Evolutionary conservation across 2,113 vertebrate species (phyloP).

Genomic region (Corythaeola cristata): DNA sequence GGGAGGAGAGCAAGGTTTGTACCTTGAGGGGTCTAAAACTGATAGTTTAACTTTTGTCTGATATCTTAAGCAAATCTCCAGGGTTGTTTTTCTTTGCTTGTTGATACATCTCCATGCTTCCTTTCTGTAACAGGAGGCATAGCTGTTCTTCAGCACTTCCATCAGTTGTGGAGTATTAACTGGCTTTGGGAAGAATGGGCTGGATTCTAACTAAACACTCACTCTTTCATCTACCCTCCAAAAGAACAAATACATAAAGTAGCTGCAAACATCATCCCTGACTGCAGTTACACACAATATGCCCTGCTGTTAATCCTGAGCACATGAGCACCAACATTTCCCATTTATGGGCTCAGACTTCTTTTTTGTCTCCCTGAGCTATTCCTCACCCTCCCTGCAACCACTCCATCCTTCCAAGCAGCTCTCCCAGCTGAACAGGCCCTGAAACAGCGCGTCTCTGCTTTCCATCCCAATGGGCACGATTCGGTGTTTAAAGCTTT

Average conservation of each 20-base stretch:
- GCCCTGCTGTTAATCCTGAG: not conserved
- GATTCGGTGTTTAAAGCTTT: not conserved
- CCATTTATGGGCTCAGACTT: conserved; percentile 3
- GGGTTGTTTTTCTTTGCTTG: not conserved
- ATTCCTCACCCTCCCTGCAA: not conserved
- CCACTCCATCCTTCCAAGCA: not conserved
- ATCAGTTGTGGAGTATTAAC: not conserved
- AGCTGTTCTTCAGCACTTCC: not conserved
- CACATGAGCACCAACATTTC: not conserved
- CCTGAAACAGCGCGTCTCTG: not conserved
- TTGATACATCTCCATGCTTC: not conserved
- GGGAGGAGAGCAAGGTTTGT: not conserved
- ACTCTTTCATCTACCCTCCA: not conserved
- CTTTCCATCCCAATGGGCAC: not conserved
- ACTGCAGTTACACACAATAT: not conserved
- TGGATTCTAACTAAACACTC: not conserved
- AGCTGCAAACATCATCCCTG: not conserved
- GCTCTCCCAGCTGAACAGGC: not conserved
- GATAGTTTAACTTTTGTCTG: not conserved
- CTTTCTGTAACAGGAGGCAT: not conserved
- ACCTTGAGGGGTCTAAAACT: not conserved
- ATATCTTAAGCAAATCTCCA: not conserved
- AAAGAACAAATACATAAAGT: conserved; percentile 32
- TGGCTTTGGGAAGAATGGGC: not conserved
- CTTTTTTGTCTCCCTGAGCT: not conserved